phyloP scores from a whole-genome alignment of 2,113 vertebrate species.

The Odontophorus gujanensis region DNA sequence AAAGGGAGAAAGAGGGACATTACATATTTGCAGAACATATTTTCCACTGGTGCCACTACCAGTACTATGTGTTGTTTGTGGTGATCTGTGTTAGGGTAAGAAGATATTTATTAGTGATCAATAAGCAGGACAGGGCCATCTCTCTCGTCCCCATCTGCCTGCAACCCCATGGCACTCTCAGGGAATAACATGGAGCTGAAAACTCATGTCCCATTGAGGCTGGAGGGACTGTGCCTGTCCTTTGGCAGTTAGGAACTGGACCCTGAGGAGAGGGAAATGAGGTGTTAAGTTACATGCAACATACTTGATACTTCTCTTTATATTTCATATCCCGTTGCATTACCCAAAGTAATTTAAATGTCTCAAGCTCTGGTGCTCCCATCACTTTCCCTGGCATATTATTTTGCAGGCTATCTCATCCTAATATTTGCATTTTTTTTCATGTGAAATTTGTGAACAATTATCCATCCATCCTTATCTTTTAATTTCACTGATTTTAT shows the following conservation, averaged over 20 bases:
- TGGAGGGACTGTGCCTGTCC: background rate
- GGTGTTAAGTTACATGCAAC: slow-evolving; percentile 10
- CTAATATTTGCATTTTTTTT: slow-evolving; percentile 10
- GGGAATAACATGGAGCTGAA: background rate
- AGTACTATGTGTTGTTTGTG: accelerated
- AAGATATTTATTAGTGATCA: background rate
- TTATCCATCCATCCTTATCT: background rate
- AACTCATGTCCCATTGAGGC: background rate
- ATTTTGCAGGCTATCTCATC: slow-evolving; percentile 13
- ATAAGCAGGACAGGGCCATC: background rate
- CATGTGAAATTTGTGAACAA: slow-evolving; percentile 10
- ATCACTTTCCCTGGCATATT: slow-evolving; percentile 18
- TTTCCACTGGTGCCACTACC: background rate
- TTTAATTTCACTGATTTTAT: background rate
- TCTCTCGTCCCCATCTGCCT: accelerated
- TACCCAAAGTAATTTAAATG: slow-evolving; percentile 46
- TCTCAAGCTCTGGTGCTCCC: slow-evolving; percentile 39
- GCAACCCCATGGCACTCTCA: background rate
- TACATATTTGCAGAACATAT: background rate
- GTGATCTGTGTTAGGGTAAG: background rate
- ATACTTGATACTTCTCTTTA: background rate
- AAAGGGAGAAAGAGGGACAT: background rate
- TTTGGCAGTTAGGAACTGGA: background rate
- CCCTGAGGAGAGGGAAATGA: background rate
- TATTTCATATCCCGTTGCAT: slow-evolving; percentile 42